Evolutionary conservation across 2,113 vertebrate genomes (phyloP).

Genomic region (Sisor rabdophorus): DNA sequence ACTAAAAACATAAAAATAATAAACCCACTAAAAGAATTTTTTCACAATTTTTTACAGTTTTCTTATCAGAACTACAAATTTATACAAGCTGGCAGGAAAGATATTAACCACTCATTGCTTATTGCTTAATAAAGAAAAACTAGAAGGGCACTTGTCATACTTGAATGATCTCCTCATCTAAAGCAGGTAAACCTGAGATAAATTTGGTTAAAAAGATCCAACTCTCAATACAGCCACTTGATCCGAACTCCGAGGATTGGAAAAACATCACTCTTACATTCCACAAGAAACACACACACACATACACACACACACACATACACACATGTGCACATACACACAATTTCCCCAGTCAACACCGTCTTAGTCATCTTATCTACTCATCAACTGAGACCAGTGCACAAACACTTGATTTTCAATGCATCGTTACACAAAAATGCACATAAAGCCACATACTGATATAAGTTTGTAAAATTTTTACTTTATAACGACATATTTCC

Average conservation of each 20-base stretch:
- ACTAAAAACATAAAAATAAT: too few species aligned
- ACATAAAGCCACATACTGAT: background rate
- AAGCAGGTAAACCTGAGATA: background rate
- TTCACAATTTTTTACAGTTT: background rate
- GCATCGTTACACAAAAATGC: background rate
- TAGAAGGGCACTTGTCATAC: background rate
- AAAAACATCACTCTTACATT: slow-evolving; percentile 30
- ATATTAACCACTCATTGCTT: background rate
- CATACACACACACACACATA: slow-evolving; percentile 14
- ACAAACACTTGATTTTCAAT: slow-evolving; percentile 18
- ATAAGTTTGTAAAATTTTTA: background rate
- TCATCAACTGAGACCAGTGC: background rate
- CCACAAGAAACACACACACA: slow-evolving; percentile 11
- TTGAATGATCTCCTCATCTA: background rate
- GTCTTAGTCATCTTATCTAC: slow-evolving; percentile 17
- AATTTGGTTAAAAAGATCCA: background rate
- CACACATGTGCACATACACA: slow-evolving; percentile 17
- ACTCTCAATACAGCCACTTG: slow-evolving; percentile 12
- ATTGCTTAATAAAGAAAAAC: background rate
- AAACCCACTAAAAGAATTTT: background rate
- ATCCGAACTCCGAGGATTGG: background rate
- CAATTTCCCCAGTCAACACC: slow-evolving; percentile 18
- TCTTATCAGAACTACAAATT: background rate
- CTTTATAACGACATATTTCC: background rate
- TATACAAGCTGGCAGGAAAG: background rate